Evolutionary conservation across 1,140 invertebrate genomes (phyloP), one percentile per base, ranked within the genome.

Genomic region (Mycetomoellerius zeteki): DNA sequence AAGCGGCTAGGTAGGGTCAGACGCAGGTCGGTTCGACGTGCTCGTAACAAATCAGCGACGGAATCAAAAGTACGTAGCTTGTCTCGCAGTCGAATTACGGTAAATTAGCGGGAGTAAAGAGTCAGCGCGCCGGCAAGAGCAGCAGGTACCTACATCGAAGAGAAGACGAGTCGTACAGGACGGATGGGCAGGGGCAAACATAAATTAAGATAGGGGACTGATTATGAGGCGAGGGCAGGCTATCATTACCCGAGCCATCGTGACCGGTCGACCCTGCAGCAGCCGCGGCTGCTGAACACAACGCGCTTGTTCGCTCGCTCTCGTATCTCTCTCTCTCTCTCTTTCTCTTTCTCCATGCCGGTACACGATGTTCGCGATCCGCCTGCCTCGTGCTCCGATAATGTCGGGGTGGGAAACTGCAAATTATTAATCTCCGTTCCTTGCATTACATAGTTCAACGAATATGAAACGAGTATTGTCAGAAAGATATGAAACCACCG

Each of bases 151-250:
- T 94, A 93, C 93, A 93, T 93, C 92, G 93, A 93, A 93, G 93
- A 92, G 93, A 92, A 93, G 92, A 91, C 72, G 47, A 90, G 87
- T 85, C 67, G 84, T 69, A 90, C 77, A 10, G 58, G 86, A 91
- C 77, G 90, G 91, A 93, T 94, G 90, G 93, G 94, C 94, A 93
- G 94, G 92, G 92, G 94, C 93, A 93, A 93, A 95, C 94, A 95
- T 95, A 95, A 95, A 95, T 95, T 95, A 95, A 95, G 94, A 95
- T 94, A 94, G 94, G 93, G 93, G 94, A 95, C 94, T 95, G 94
- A 95, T 95, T 95, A 95, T 94, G 94, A 95, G 92, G 91, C 91
- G 92, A 94, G 94, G 93, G 94, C 94, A 94, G 93, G 93, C 94
- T 94, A 94, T 94, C 94, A 95, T 95, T 95, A 95, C 86, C 91